Conservation (phyloP, 2,113 vertebrate genomes). For the Lontra canadensis region DNA sequence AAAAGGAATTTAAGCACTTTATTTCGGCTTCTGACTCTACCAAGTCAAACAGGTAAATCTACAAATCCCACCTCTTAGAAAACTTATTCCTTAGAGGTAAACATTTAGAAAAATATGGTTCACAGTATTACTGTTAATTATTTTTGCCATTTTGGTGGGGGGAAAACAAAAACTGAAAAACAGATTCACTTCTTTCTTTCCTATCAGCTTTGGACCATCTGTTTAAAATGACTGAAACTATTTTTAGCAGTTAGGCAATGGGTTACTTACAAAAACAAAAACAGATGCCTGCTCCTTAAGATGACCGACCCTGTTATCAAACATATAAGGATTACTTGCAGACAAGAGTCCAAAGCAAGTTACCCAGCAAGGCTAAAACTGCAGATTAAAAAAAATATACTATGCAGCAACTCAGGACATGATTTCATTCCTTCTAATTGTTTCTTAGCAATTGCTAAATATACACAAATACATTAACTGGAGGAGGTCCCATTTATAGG, state of each 20-base stretch:
- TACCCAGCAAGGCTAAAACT: background rate
- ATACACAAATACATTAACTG: background rate
- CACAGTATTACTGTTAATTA: background rate
- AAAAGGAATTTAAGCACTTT: background rate
- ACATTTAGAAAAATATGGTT: background rate
- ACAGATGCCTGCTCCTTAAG: slow-evolving; percentile 31
- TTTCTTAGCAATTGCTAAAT: slow-evolving; percentile 32
- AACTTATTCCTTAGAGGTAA: background rate
- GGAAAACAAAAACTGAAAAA: background rate
- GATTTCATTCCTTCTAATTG: background rate
- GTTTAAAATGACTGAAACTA: slow-evolving; percentile 54
- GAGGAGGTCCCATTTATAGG: background rate
- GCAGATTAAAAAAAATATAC: background rate
- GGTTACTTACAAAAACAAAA: slow-evolving; percentile 65
- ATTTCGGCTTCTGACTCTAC: background rate
- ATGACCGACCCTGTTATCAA: background rate
- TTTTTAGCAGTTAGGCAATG: slow-evolving; percentile 53
- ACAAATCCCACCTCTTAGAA: background rate
- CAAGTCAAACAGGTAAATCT: background rate
- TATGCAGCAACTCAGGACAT: background rate
- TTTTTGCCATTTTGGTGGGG: background rate
- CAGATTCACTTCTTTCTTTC: slow-evolving; percentile 26
- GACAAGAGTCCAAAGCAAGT: no score
- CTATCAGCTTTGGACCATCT: slow-evolving; percentile 39
- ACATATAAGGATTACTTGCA: background rate